These are phyloP conservation scores for Morus bassanus DNA, from an alignment of 2,797 vertebrate genomes.

Conservation along the genomic window DNA sequence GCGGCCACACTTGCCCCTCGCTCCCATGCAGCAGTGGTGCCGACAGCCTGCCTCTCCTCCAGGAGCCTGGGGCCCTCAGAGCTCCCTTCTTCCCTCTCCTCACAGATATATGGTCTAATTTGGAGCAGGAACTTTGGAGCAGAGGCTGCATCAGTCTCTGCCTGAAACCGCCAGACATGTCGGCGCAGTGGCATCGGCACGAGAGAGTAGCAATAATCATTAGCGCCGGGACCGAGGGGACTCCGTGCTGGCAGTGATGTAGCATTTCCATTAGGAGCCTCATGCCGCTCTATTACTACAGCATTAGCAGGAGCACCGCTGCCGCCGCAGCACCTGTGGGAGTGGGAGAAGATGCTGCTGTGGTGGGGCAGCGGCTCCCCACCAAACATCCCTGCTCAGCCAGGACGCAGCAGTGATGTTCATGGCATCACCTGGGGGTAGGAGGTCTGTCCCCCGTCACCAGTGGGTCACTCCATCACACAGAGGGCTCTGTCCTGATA, in stretches of 20 bases:
- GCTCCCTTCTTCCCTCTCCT: background rate
- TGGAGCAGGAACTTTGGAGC: background rate
- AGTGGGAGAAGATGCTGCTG: background rate
- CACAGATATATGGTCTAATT: background rate
- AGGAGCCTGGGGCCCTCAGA: fast-evolving
- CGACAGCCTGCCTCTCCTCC: background rate
- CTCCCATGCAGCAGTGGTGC: fast-evolving
- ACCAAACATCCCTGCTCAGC: background rate
- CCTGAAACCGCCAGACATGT: background rate
- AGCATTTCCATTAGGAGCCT: slow-evolving; percentile 41
- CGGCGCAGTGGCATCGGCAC: background rate
- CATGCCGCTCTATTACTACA: background rate
- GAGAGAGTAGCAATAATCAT: slow-evolving; percentile 12
- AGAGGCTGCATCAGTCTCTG: slow-evolving; percentile 6
- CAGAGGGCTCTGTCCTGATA: background rate
- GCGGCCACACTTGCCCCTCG: fast-evolving
- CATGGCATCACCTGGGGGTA: fast-evolving
- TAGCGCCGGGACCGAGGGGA: background rate
- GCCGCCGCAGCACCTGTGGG: fast-evolving
- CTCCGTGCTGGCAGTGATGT: slow-evolving; percentile 7
- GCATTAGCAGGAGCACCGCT: background rate
- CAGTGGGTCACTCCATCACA: background rate
- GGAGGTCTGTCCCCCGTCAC: background rate
- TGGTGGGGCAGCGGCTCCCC: background rate
- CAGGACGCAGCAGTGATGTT: background rate